Conservation (phyloP, 1,140 invertebrate genomes). For the Ceratosolen solmsi region DNA sequence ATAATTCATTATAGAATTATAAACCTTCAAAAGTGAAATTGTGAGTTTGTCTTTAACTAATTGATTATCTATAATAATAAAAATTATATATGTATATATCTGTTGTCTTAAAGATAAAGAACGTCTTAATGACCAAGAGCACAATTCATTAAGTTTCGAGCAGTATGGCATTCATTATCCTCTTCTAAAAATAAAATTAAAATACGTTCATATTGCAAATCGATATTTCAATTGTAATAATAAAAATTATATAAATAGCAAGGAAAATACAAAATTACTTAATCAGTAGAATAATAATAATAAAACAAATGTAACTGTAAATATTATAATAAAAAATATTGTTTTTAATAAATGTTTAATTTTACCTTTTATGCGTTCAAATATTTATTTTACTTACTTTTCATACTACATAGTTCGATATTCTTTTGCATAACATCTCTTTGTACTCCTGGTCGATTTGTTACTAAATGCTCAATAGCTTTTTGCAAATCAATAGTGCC, state of each 20-base stretch:
- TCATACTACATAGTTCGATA: conserved; percentile 16
- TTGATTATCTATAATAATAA: too few species aligned
- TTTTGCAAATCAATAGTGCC: conserved; percentile 28
- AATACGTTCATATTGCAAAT: background rate
- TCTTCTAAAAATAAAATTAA: conserved; percentile 29
- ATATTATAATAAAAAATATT: too few species aligned
- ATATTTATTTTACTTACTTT: background rate
- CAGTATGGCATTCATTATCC: conserved; percentile 18
- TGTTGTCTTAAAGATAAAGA: too few species aligned
- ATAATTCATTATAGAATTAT: too few species aligned
- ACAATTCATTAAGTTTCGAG: conserved; percentile 29
- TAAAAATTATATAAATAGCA: too few species aligned
- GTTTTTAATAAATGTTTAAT: background rate
- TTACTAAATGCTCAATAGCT: conserved; percentile 30
- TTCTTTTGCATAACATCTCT: background rate
- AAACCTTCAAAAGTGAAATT: too few species aligned
- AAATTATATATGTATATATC: background rate
- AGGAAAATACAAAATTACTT: too few species aligned
- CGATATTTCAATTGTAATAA: background rate
- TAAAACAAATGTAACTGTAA: too few species aligned
- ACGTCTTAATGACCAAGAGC: conserved; percentile 7
- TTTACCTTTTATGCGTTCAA: background rate
- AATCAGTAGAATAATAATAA: too few species aligned
- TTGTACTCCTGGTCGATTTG: background rate
- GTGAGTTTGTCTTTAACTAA: too few species aligned